Evolutionary conservation across 37 sponge, comb jelly and placozoan species (phyloP).

Genomic region (Spongilla lacustris): DNA sequence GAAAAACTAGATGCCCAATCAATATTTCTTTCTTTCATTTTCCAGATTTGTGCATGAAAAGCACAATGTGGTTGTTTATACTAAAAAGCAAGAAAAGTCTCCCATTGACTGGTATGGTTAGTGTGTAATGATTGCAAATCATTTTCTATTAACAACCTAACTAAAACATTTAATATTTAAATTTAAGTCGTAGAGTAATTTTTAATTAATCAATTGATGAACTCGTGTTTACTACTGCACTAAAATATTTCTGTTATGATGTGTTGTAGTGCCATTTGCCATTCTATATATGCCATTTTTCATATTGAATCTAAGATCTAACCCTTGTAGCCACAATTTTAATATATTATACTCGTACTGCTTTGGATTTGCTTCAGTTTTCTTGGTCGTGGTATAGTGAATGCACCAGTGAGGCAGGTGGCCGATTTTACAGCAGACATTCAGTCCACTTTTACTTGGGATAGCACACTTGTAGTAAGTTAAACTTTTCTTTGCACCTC

Average conservation of each 20-base stretch:
- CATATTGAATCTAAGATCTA: too few species aligned
- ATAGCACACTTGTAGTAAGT: background rate
- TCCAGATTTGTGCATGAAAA: constrained; percentile 64
- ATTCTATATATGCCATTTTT: too few species aligned
- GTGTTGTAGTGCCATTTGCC: too few species aligned
- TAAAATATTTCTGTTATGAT: too few species aligned
- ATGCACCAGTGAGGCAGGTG: constrained; percentile 23
- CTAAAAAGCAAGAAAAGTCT: constrained; percentile 41
- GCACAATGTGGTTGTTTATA: constrained; percentile 56
- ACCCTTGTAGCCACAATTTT: too few species aligned
- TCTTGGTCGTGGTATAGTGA: constrained; percentile 27
- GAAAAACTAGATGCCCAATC: background rate
- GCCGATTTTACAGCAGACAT: background rate
- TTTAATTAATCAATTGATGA: too few species aligned
- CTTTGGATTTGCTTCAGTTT: constrained; percentile 15
- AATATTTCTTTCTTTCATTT: background rate
- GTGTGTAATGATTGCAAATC: too few species aligned
- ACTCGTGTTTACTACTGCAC: too few species aligned
- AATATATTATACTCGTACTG: too few species aligned
- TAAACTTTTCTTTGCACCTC: background rate
- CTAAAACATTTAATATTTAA: too few species aligned
- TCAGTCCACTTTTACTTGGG: background rate
- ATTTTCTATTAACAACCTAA: too few species aligned
- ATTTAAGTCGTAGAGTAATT: background rate
- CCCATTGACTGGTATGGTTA: constrained; percentile 22